These are phyloP conservation scores for Fissipunctia ypsillon DNA, from an alignment of 2,888 invertebrate species.

Conservation along the genomic window DNA sequence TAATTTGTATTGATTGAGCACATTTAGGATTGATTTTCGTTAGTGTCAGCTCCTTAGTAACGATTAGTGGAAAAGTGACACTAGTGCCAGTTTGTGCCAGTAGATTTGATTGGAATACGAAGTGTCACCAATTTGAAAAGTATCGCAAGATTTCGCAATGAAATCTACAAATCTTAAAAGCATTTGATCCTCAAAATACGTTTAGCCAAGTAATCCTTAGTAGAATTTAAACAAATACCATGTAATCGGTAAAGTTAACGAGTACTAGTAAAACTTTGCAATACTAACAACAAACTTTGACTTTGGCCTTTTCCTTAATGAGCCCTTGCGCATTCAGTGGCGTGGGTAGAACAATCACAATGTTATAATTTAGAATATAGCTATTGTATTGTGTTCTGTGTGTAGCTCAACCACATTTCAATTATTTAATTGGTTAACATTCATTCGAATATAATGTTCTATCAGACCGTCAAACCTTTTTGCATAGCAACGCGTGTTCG, in stretches of 20 bases:
- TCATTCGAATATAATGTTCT: neutral
- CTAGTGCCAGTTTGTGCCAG: neutral
- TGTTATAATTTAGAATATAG: conserved; percentile 18
- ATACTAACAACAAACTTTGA: conserved; percentile 28
- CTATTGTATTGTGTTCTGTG: conserved; percentile 20
- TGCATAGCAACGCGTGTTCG: neutral
- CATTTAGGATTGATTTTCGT: neutral
- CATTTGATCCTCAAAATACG: neutral
- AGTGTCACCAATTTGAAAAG: neutral
- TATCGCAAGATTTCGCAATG: neutral
- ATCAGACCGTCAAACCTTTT: neutral
- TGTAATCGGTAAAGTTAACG: conserved; percentile 4
- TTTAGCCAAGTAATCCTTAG: neutral
- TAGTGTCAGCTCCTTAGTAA: neutral
- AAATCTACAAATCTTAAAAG: neutral
- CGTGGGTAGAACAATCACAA: conserved; percentile 17
- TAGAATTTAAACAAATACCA: conserved; percentile 2
- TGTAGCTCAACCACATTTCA: conserved; percentile 17
- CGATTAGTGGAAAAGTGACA: neutral
- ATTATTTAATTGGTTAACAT: conserved; percentile 9
- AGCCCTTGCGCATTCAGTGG: conserved; percentile 20
- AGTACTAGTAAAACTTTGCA: conserved; percentile 21
- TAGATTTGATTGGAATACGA: neutral
- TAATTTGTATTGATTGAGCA: neutral
- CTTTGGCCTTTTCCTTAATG: conserved; percentile 38